Percentiles rank a stretch among this genome's conserved stretches.
Conservation (phyloP, 2,113 vertebrate genomes). For the Lota lota region DNA sequence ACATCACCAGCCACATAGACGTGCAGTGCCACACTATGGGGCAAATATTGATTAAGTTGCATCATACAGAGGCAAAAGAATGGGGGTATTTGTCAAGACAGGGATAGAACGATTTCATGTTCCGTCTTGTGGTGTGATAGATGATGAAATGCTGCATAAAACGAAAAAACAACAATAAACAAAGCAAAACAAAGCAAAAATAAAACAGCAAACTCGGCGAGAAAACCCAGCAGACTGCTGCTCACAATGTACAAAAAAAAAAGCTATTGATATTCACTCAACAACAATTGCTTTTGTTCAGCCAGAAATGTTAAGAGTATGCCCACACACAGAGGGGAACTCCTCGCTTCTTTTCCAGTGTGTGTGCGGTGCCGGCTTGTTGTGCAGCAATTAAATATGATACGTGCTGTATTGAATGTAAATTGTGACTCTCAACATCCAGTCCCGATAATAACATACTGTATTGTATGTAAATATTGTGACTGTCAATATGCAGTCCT, state of each 20-base stretch:
- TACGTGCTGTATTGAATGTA: no score
- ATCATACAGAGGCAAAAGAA: constrained; percentile 47
- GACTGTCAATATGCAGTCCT: no score
- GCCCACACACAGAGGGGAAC: constrained; percentile 45
- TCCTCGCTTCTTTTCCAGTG: neutral
- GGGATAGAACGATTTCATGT: constrained; percentile 45
- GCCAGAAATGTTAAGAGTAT: constrained; percentile 55
- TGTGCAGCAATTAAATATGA: no score
- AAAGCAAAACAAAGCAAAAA: constrained; percentile 55
- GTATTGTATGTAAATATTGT: no score
- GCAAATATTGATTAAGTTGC: constrained; percentile 61
- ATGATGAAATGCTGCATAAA: constrained; percentile 61
- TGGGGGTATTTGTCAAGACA: constrained; percentile 44
- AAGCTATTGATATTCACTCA: constrained; percentile 67
- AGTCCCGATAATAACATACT: no score
- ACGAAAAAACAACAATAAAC: constrained; percentile 48
- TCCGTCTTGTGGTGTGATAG: constrained; percentile 44
- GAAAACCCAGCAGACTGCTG: constrained; percentile 47
- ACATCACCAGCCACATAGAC: constrained; percentile 37
- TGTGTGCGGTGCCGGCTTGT: constrained; percentile 1
- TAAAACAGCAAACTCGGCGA: constrained; percentile 55
- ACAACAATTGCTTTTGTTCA: constrained; percentile 59
- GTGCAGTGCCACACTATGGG: constrained; percentile 35
- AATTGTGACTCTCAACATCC: no score
- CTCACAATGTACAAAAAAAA: constrained; percentile 37